phyloP scores from a whole-genome alignment of 2,888 invertebrate species.

The Clanis bilineata region DNA sequence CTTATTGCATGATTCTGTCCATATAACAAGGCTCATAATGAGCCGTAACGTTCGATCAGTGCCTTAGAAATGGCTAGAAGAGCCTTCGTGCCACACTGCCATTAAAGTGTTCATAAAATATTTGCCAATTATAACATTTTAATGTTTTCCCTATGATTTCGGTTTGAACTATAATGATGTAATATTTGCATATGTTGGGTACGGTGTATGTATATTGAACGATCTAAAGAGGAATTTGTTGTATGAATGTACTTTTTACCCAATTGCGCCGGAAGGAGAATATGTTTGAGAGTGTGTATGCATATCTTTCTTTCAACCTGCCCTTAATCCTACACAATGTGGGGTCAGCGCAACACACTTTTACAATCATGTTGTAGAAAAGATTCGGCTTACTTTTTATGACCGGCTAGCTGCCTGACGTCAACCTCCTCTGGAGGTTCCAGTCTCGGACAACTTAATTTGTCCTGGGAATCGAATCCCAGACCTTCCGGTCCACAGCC shows the following conservation, averaged over 20 bases:
- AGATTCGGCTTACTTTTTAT: no score
- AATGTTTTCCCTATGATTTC: not conserved
- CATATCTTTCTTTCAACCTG: no score
- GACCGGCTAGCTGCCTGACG: no score
- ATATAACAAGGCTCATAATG: constrained; percentile 70
- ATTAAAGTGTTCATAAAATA: constrained; percentile 26
- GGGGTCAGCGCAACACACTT: no score
- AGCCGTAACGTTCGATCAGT: constrained; percentile 72
- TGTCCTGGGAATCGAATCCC: no score
- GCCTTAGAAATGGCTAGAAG: constrained; percentile 59
- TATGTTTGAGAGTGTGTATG: no score
- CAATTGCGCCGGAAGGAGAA: no score
- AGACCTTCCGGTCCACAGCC: no score
- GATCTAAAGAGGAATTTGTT: not conserved
- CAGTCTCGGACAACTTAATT: no score
- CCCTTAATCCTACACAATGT: no score
- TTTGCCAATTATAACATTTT: constrained; percentile 9
- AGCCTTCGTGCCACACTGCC: constrained; percentile 66
- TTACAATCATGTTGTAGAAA: no score
- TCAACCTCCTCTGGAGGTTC: no score
- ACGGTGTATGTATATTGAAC: not conserved
- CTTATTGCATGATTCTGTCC: constrained; percentile 47
- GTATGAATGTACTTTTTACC: not conserved
- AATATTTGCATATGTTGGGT: not conserved
- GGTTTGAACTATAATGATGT: not conserved